A percentile compares a stretch with the other conserved stretches of the same genome.
These are phyloP conservation scores for Plemyria rubiginata DNA, from an alignment of 2,888 invertebrate species.

Conservation along the genomic window DNA sequence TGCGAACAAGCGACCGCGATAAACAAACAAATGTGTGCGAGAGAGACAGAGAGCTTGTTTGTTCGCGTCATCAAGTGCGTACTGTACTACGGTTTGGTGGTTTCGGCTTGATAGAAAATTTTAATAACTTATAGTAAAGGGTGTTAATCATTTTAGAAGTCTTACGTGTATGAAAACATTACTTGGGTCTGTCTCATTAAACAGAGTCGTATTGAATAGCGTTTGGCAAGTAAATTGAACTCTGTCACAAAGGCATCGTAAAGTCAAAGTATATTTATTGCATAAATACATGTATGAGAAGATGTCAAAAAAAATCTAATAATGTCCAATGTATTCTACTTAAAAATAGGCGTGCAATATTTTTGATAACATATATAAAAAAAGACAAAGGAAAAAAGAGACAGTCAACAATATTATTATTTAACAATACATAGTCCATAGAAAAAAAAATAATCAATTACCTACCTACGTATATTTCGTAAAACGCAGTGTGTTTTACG, in stretches of 20 bases:
- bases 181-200: neutral
- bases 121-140: slow-evolving; percentile 25
- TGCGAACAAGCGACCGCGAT: neutral
- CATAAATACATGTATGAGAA: no score
- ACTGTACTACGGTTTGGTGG: slow-evolving; percentile 11
- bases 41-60: neutral
- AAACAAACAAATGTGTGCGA: neutral
- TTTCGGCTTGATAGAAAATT: slow-evolving; percentile 25
- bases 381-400: no score
- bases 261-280: no score
- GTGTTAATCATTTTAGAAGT: neutral
- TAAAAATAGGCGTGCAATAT: no score
- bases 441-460: no score
- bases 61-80: neutral
- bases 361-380: no score
- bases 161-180: neutral
- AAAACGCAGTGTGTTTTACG: no score
- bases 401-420: no score
- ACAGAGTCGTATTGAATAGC: neutral
- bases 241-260: neutral
- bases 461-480: no score
- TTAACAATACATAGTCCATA: no score
- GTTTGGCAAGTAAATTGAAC: neutral
- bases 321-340: no score
- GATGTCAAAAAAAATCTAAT: no score